Evolutionary conservation across 2,113 vertebrate species (phyloP).

Genomic region (Cyanocitta stelleri): DNA sequence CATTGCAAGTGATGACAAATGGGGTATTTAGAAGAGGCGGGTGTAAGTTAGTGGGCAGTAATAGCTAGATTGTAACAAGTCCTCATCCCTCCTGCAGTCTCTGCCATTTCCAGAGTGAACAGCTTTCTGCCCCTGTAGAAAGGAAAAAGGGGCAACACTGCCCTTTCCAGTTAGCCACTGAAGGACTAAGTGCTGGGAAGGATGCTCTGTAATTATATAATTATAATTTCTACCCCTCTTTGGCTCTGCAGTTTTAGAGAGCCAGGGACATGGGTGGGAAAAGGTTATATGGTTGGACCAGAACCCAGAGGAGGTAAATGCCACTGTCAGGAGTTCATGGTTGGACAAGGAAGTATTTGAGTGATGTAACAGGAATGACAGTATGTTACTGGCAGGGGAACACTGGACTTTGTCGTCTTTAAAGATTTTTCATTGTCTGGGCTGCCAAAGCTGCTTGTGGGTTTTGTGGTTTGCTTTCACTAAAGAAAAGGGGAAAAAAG

Average conservation of each 20-base stretch:
- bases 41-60: not conserved
- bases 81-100: not conserved
- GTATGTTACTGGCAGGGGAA: not conserved
- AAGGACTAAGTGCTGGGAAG: not conserved
- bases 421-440: not conserved
- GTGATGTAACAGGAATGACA: not conserved
- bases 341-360: not conserved
- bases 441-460: not conserved
- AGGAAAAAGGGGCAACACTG: not conserved
- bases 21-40: not conserved
- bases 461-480: not conserved
- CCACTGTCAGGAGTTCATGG: not conserved
- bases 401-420: not conserved
- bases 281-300: not conserved
- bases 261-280: rapidly evolving
- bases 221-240: not conserved
- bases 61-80: not conserved
- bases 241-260: not conserved
- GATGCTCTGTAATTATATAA: not conserved
- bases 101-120: not conserved
- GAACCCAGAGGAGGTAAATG: not conserved
- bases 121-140: not conserved
- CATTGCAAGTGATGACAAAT: not conserved
- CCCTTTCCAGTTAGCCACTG: not conserved
- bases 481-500: not conserved